phyloP scores from a whole-genome alignment of 2,113 vertebrate genomes.

The Emberiza fucata region DNA sequence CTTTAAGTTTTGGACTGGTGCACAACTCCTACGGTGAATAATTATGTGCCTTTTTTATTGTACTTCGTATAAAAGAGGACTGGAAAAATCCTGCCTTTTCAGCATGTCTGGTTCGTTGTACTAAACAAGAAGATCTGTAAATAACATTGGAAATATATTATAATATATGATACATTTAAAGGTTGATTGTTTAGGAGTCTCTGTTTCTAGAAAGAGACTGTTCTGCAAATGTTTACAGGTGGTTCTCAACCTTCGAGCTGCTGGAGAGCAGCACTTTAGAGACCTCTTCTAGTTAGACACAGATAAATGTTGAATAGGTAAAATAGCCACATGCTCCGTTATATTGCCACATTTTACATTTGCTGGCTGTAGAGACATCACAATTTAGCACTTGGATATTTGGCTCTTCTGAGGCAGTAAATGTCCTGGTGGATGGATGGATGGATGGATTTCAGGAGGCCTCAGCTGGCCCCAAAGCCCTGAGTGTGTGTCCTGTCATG shows the following conservation, averaged over 20 bases:
- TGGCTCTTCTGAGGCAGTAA: not conserved
- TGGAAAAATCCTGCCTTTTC: slow-evolving; percentile 50
- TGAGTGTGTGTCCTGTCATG: not conserved
- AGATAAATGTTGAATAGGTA: slow-evolving; percentile 27
- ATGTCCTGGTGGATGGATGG: not conserved
- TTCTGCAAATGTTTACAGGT: slow-evolving; percentile 53
- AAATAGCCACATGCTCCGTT: slow-evolving; percentile 10
- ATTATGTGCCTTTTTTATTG: slow-evolving; percentile 79
- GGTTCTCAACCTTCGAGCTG: slow-evolving; percentile 50
- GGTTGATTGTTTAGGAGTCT: slow-evolving; percentile 49
- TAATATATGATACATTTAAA: slow-evolving; percentile 15
- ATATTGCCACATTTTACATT: slow-evolving; percentile 27
- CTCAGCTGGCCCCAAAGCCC: not conserved
- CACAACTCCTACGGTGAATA: slow-evolving; percentile 61
- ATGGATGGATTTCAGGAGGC: not conserved
- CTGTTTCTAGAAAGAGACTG: not conserved
- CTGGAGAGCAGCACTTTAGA: slow-evolving; percentile 34
- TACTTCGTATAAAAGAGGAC: slow-evolving; percentile 59
- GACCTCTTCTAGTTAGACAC: slow-evolving; percentile 46
- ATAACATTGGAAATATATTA: slow-evolving; percentile 42
- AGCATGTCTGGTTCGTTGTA: slow-evolving; percentile 72
- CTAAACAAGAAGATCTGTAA: slow-evolving; percentile 52
- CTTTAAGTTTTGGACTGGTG: slow-evolving; percentile 60
- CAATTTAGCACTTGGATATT: not conserved
- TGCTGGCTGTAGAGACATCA: not conserved